Base-by-base conservation (phyloP, 2,888 invertebrate genomes). In the Macropis europaea region DNA sequence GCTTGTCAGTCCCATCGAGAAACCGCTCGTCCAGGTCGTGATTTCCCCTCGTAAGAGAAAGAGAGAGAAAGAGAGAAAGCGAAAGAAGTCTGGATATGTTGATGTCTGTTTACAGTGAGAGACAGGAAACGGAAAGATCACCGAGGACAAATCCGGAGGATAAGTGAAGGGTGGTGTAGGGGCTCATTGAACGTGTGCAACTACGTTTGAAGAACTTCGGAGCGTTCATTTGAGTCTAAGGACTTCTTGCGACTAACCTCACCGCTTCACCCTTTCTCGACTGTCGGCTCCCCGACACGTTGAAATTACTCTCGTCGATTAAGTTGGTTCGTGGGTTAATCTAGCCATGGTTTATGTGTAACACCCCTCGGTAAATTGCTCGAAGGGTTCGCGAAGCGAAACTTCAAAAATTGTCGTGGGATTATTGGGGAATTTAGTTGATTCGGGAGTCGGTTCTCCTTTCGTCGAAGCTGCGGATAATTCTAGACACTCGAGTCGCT, bases 131-230 rank as follows among this genome's bases (percentile, higher is more conserved):
- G 73, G 89, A 89, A 72, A 84, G 81, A 53, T 87, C 86, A 60
- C 81, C 85, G 54, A 78, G 75, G 63, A 81, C 75, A 50, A 86
- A 89, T 72, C 79, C 86, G 60, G 89, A 89, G 84, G 89, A 89
- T 71, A 89, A 90, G 88, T 90, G 89, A 88, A 87, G 82, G 86
- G 86, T 83, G 86, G 84, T n/a, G n/a, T 82, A 82, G 82, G 82
- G 86, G 87, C 86, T 86, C 85, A 84, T 82, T 87, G 80, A 85
- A 84, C 83, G 83, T 84, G 85, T 84, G 22, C 19, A 22, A 19
- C 50, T 38, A 40, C 45, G 24, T 36, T 54, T 19, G 48, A 70
- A 28, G 45, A 70, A 68, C 40, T 60, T 50, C 36, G 53, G 42
- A 36, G 28, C 60, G 54, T 68, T 70, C 56, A 48, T 28, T 67